These are phyloP conservation scores for Trididemnum clinides DNA, from an alignment of 23 tunicate species.

Conservation along the genomic window DNA sequence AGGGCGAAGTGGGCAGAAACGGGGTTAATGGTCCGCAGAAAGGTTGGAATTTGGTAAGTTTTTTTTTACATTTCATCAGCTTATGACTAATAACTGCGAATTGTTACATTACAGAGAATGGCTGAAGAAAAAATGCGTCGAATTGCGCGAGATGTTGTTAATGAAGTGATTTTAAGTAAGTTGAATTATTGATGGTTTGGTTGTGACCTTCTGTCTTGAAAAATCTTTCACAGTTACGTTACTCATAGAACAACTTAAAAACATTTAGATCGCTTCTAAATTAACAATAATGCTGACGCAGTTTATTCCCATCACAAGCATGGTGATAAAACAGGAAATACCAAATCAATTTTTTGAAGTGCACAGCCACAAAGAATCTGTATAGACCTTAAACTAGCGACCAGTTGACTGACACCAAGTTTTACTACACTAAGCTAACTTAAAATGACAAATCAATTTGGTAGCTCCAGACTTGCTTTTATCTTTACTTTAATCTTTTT, in stretches of 20 bases:
- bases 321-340: too few species aligned
- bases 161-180: conserved; percentile 48
- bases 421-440: not conserved
- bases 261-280: too few species aligned
- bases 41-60: conserved; percentile 30
- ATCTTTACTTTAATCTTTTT: too few species aligned
- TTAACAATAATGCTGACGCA: too few species aligned
- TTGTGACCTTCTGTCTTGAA: too few species aligned
- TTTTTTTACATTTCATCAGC: not conserved
- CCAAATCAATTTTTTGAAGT: too few species aligned
- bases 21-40: conserved; percentile 44
- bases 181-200: too few species aligned
- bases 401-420: too few species aligned
- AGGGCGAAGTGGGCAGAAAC: conserved; percentile 59
- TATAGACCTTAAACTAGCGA: too few species aligned
- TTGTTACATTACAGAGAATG: conserved; percentile 25
- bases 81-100: not conserved
- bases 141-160: conserved; percentile 54
- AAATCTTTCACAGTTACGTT: not conserved
- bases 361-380: too few species aligned
- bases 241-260: not conserved
- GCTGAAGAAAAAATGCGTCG: conserved; percentile 53
- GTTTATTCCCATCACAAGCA: too few species aligned
- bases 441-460: not conserved
- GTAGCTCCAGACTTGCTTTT: too few species aligned